A percentile compares a stretch with the other conserved stretches of the same genome.
phyloP scores from a whole-genome alignment of 92 coral and sea anemone species.

The Porites evermanni region DNA sequence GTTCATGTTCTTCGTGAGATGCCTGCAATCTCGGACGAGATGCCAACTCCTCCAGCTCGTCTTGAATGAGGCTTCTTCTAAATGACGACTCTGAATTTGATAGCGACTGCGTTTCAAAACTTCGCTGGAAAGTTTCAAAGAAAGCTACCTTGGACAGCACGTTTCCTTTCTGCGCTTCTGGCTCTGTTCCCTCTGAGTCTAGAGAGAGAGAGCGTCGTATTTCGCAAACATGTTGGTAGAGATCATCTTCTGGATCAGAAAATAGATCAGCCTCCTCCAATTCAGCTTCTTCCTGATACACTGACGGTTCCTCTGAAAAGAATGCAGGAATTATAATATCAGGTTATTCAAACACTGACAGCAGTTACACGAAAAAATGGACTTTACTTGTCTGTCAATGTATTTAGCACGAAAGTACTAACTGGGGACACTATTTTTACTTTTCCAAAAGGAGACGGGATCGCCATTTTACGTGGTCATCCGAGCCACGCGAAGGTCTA shows the following conservation, averaged over 20 bases:
- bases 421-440: too few relatives aligned
- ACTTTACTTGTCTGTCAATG: too few relatives aligned
- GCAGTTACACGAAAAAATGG: too few relatives aligned
- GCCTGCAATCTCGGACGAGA: slow-evolving; percentile 27
- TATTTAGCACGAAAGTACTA: too few relatives aligned
- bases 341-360: neutral
- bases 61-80: slow-evolving; percentile 62
- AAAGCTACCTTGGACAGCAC: slow-evolving; percentile 74
- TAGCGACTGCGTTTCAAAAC: slow-evolving; percentile 31
- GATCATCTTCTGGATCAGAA: slow-evolving; percentile 69
- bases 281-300: slow-evolving; percentile 36
- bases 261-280: slow-evolving; percentile 55
- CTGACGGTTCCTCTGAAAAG: slow-evolving; percentile 27
- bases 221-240: slow-evolving; percentile 48
- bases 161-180: slow-evolving; percentile 69
- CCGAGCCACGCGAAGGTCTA: too few relatives aligned
- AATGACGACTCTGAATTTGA: slow-evolving; percentile 46
- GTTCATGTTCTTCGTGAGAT: slow-evolving; percentile 17
- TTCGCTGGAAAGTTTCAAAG: slow-evolving; percentile 66
- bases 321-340: too few relatives aligned
- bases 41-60: slow-evolving; percentile 52
- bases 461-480: too few relatives aligned
- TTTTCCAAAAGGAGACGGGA: too few relatives aligned
- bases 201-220: slow-evolving; percentile 75
- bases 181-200: slow-evolving; percentile 83